These are phyloP conservation scores for Phalacrocorax pelagicus DNA, from an alignment of 2,113 vertebrate genomes.

Conservation along the genomic window DNA sequence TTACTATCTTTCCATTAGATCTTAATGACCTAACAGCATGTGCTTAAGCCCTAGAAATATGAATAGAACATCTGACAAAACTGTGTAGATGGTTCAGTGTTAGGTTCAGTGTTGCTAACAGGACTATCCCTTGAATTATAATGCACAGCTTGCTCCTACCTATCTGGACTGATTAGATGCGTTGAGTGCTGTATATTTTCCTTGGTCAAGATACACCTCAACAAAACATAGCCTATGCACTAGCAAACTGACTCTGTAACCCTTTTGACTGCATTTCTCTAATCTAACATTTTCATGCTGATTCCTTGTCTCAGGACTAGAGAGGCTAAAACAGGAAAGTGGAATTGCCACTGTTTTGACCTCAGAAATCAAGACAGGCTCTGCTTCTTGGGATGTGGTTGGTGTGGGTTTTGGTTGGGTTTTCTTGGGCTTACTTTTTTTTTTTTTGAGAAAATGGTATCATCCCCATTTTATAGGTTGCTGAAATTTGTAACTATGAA, in stretches of 20 bases:
- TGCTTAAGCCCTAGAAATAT: not conserved
- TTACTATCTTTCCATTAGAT: not conserved
- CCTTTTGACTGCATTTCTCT: not conserved
- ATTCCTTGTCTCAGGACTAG: not conserved
- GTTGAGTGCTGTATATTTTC: not conserved
- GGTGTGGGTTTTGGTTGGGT: too few relatives aligned
- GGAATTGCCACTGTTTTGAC: not conserved
- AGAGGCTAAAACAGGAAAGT: not conserved
- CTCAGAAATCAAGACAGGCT: not conserved
- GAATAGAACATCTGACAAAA: not conserved
- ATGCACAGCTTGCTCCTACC: not conserved
- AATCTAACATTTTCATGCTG: not conserved
- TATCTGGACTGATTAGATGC: not conserved
- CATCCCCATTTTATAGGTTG: not conserved
- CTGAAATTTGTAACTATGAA: not conserved
- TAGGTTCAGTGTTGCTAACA: not conserved
- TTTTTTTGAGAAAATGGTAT: not conserved
- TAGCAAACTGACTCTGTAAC: not conserved
- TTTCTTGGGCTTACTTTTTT: not conserved
- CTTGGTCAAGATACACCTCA: not conserved
- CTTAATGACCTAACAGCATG: not conserved
- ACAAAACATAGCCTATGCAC: rapidly evolving
- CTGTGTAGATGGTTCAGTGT: not conserved
- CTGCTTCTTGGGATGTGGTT: not conserved
- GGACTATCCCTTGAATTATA: not conserved